Percentiles rank a stretch among this genome's conserved stretches.
phyloP scores from a whole-genome alignment of 2,113 vertebrate species.

The Theropithecus gelada region DNA sequence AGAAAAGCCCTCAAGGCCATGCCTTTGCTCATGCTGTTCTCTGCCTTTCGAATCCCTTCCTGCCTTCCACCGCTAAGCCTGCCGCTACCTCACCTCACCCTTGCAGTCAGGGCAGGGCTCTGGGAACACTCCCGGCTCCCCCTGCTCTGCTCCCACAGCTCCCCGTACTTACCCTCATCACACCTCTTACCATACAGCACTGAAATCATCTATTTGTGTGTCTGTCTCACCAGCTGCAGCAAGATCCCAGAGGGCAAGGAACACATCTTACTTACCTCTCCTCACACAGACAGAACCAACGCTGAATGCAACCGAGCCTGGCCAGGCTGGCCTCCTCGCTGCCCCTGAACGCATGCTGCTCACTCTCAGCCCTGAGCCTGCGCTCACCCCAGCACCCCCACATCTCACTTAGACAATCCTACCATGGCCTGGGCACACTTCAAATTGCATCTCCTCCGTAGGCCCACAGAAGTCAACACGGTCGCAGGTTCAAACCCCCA shows the following conservation, averaged over 20 bases:
- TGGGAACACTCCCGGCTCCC: neutral
- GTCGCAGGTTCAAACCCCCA: neutral
- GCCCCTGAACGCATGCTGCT: accelerated
- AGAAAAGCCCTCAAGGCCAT: neutral
- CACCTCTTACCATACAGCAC: neutral
- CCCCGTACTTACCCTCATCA: conserved; percentile 42
- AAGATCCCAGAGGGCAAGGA: conserved; percentile 23
- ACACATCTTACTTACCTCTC: neutral
- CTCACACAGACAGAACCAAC: neutral
- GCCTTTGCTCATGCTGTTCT: neutral
- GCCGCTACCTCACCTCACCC: neutral
- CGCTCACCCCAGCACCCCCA: neutral
- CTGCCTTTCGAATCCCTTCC: neutral
- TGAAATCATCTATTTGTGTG: conserved; percentile 50
- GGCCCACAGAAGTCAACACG: neutral
- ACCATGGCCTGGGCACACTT: neutral
- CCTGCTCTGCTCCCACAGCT: neutral
- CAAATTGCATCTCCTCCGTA: neutral
- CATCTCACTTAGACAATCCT: neutral
- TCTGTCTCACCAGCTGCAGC: conserved; percentile 50
- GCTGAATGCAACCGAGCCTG: neutral
- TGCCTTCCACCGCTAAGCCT: neutral
- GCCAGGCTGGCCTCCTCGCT: neutral
- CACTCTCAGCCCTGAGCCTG: neutral
- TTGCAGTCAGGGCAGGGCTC: neutral